Evolutionary conservation across 2,113 vertebrate species (phyloP), one percentile per base, ranked within the genome.

Genomic region (Blennius ocellaris): DNA sequence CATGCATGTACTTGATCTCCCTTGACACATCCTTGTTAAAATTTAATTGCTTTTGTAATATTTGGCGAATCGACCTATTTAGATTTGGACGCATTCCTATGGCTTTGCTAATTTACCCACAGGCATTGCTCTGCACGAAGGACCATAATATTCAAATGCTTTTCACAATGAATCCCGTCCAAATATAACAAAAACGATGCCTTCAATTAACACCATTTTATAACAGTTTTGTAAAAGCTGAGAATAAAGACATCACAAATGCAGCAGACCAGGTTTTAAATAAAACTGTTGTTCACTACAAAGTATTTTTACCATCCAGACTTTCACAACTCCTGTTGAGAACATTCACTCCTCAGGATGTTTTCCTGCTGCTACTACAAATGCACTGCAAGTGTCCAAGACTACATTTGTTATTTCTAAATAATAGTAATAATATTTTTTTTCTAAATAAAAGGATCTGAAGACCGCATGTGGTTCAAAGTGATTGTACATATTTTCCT

Each of bases 31-130:
- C 54, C 67, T 62, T 79, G 30, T 69, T 17, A 68, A 63, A 68
- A 67, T 80, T 0, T 60, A 53, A 75, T 76, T 80, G 65, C 72
- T 50, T 80, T 67, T 59, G 71, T 69, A 65, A 4, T 39, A 52
- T 66, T 78, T 74, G 15, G 64, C 59, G 73, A 80, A 80, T 62
- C 3, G 21, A 52, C 12, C 47, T 64, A 5, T 66, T 78, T 38
- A 21, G 6, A 55, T 56, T 67, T 11, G 7, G 11, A 51, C 48
- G 71, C 6, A 54, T 21, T 48, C 43, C 30, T 50, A 7, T 9
- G 21, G 1, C 8, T 14, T 16, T 69, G 62, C 7, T 17, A n/a
- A 68, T 47, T 11, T 69, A 71, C 56, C 71, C 30, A 41, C 16
- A 30, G 21, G 21, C n/a, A 6, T 69, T 70, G 38, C 17, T 14